Conservation (phyloP, 2,113 vertebrate species). For the Cololabis saira region DNA sequence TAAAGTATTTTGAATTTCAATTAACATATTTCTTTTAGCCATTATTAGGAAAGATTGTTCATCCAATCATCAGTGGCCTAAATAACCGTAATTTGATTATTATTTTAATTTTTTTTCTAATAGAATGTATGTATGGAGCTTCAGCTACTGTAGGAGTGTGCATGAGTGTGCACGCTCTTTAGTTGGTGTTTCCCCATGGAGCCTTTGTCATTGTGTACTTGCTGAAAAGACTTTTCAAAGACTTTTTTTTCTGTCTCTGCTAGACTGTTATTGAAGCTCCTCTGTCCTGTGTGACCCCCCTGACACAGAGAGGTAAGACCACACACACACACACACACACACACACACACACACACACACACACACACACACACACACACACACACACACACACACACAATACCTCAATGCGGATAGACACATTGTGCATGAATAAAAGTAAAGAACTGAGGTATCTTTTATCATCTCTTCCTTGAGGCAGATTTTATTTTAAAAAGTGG, state of each 20-base stretch:
- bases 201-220: slow-evolving; percentile 33
- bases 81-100: too few relatives aligned
- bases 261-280: slow-evolving; percentile 58
- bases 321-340: slow-evolving; percentile 18
- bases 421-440: neutral
- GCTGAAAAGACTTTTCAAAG: slow-evolving; percentile 50
- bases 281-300: slow-evolving; percentile 66
- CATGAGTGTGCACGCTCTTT: too few relatives aligned
- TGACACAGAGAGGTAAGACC: slow-evolving; percentile 70
- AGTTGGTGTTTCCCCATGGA: slow-evolving; percentile 20
- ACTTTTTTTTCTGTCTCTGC: slow-evolving; percentile 40
- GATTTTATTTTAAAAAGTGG: neutral
- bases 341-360: slow-evolving; percentile 3
- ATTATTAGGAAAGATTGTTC: too few relatives aligned
- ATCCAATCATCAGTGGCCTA: too few relatives aligned
- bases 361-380: slow-evolving; percentile 21
- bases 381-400: neutral
- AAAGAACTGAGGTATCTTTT: neutral
- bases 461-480: neutral
- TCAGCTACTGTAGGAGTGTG: slow-evolving; percentile 1
- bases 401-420: neutral
- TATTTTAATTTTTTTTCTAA: too few relatives aligned
- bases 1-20: too few relatives aligned
- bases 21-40: too few relatives aligned
- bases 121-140: neutral